Base-by-base conservation (phyloP, 2,888 invertebrate genomes). In the Gymnocheta viridis region DNA sequence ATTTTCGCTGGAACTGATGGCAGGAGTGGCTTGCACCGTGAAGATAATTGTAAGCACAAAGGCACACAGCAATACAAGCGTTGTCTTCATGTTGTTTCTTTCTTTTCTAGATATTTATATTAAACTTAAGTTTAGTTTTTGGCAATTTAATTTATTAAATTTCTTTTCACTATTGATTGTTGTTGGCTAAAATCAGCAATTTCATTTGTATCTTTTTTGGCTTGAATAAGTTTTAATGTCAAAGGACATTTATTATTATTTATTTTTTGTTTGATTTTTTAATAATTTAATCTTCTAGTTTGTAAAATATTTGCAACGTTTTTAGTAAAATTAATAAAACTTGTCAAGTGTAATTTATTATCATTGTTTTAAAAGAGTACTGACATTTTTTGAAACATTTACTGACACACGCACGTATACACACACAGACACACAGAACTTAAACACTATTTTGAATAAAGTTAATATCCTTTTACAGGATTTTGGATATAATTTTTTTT, bases 1-100 rank as follows among this genome's bases (percentile, higher is more conserved):
- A 85, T 91, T 90, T 66, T 90, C 90, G 82, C 86, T 89, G 73
- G 90, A 88, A 78, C 88, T 89, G 35, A 89, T 88, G 29, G 90
- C 89, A 76, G 91, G 90, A 82, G 88, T 90, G 66, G 89, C 90
- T 9, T 85, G 86, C 56, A 87, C 88, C 22, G 88, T 86, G 19
- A 89, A 73, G 32, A 88, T 60, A 14, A 88, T 73, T 14, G 82
- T 85, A 60, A 89, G 79, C n/a, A 88, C 87, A 80, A 89, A 82
- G 47, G 87, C 87, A 84, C 87, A 87, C 77, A 89, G 74, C 54
- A 86, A 74, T 41, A 87, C 86, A 47, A 88, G 64, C 38, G 86
- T 78, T 56, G 73, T 82, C 82, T 88, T 89, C 91, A 91, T 91
- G 69, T 81, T 83, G 49, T 14, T 32, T 56, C 10, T 6, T 14